Percentiles rank a stretch among this genome's conserved stretches.
Conservation (phyloP, 2,797 vertebrate species). For the Clarias platycephalus region DNA sequence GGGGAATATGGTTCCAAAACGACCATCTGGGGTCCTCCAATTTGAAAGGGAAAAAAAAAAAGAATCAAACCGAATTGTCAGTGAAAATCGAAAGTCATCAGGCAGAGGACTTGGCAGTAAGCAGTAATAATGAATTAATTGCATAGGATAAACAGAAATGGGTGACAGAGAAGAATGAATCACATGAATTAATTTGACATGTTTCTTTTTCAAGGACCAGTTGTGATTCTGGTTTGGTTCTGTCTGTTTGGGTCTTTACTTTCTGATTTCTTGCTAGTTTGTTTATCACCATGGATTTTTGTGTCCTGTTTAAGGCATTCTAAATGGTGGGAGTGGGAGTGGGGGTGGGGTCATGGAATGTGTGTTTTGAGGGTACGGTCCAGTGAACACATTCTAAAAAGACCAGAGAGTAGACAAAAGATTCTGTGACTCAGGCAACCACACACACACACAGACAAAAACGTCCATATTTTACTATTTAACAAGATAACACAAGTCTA, state of each 20-base stretch:
- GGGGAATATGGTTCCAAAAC: neutral
- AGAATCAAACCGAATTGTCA: neutral
- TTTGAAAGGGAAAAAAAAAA: neutral
- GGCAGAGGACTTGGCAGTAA: slow-evolving; percentile 28
- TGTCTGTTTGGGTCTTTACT: slow-evolving; percentile 39
- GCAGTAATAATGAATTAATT: slow-evolving; percentile 16
- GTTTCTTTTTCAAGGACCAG: slow-evolving; percentile 41
- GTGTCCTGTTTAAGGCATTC: slow-evolving; percentile 35
- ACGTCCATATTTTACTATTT: no score
- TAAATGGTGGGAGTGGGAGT: slow-evolving; percentile 29
- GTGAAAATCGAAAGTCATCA: slow-evolving; percentile 29
- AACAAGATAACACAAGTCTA: no score
- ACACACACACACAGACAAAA: neutral
- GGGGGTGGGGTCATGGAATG: neutral
- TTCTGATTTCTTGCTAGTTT: slow-evolving; percentile 44
- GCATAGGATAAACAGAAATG: slow-evolving; percentile 2
- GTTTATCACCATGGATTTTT: slow-evolving; percentile 49
- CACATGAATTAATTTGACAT: slow-evolving; percentile 26
- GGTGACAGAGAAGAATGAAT: slow-evolving; percentile 24
- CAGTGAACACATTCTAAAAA: slow-evolving; percentile 50
- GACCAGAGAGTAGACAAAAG: slow-evolving; percentile 49
- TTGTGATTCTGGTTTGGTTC: slow-evolving; percentile 44
- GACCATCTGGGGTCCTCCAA: slow-evolving; percentile 25
- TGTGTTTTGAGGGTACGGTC: slow-evolving; percentile 36
- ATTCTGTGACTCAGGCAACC: slow-evolving; percentile 16